Evolutionary conservation across 2,113 vertebrate species (phyloP), one percentile per base, ranked within the genome.

Genomic region (Sylvia atricapilla): DNA sequence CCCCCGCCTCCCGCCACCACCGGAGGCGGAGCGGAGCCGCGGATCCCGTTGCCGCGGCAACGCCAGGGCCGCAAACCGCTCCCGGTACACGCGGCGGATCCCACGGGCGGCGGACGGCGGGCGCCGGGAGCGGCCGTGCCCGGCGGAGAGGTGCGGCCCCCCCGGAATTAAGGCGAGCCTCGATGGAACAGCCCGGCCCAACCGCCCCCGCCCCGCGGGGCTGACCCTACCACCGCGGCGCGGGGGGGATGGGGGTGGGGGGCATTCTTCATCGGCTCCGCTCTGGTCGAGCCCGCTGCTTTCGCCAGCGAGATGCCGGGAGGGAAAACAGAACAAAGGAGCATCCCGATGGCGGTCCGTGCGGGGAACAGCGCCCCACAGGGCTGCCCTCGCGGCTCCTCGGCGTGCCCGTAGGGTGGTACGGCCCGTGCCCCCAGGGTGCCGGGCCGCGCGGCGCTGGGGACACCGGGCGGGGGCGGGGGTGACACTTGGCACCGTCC

Each of bases 61-160:
- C 95, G 56, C 41, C 3, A 10, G n/a, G 86, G 94, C 95, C 89
- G 86, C 89, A 80, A 95, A 97, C 94, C 72, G 93, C 81, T 60
- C 60, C 69, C 33, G 52, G 15, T 74, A 28, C 88, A 39, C 31
- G 81, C 74, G 67, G 60, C 91, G 13, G 75, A 74, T 58, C 76
- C 59, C 77, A 14, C 15, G 27, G 28, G 49, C n/a, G 23, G 27
- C 28, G 56, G 35, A 31, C 44, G 41, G 31, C 20, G 22, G 41
- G 13, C 20, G 31, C 44, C 47, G 27, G 46, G 3, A 77, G 25
- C 37, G 20, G 23, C 62, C 43, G 33, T 6, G 25, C 31, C 46
- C 44, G 16, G 7, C 47, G 13, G 25, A 49, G 31, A 85, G 79
- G 70, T 74, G n/a, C 64, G 15, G 1, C 3, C 13, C 18, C 49